phyloP scores from a whole-genome alignment of 2,888 invertebrate species.

The Catocala fraxini region DNA sequence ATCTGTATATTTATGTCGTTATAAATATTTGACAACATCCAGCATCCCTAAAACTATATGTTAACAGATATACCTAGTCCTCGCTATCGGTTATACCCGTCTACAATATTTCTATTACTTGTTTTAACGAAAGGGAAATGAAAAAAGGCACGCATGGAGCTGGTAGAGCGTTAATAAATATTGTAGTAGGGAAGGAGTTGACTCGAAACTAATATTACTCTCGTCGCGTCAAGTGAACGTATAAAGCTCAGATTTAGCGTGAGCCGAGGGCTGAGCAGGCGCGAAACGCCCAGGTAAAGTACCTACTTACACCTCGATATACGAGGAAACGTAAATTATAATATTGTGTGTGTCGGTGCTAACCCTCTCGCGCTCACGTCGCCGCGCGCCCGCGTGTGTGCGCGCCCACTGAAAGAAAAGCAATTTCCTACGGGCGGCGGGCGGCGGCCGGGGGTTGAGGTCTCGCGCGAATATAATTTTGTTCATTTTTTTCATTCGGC shows the following conservation, averaged over 20 bases:
- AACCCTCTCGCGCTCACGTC: constrained; percentile 82
- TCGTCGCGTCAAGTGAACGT: constrained; percentile 87
- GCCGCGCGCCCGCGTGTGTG: constrained; percentile 73
- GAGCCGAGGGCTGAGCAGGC: constrained; percentile 83
- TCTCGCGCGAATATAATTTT: constrained; percentile 88
- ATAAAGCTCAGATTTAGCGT: constrained; percentile 87
- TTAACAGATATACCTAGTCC: constrained; percentile 12
- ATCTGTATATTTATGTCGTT: too few relatives aligned
- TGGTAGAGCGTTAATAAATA: constrained; percentile 83
- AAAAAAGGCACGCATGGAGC: constrained; percentile 60
- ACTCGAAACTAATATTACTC: constrained; percentile 86
- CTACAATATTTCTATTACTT: constrained; percentile 46
- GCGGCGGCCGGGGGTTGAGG: constrained; percentile 71
- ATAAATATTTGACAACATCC: constrained; percentile 33
- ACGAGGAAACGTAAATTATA: constrained; percentile 87
- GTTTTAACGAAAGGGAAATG: constrained; percentile 65
- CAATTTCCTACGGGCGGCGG: constrained; percentile 84
- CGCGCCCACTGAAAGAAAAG: constrained; percentile 87
- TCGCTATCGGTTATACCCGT: constrained; percentile 15
- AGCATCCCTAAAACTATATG: constrained; percentile 20
- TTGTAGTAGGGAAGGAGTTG: constrained; percentile 83
- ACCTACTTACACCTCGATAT: constrained; percentile 86
- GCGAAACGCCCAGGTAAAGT: constrained; percentile 86
- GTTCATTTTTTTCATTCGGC: constrained; percentile 87
- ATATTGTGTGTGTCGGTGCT: constrained; percentile 86